A percentile compares a stretch with the other conserved stretches of the same genome.
phyloP scores from a whole-genome alignment of 2,888 invertebrate genomes.

The Macaria liturata region DNA sequence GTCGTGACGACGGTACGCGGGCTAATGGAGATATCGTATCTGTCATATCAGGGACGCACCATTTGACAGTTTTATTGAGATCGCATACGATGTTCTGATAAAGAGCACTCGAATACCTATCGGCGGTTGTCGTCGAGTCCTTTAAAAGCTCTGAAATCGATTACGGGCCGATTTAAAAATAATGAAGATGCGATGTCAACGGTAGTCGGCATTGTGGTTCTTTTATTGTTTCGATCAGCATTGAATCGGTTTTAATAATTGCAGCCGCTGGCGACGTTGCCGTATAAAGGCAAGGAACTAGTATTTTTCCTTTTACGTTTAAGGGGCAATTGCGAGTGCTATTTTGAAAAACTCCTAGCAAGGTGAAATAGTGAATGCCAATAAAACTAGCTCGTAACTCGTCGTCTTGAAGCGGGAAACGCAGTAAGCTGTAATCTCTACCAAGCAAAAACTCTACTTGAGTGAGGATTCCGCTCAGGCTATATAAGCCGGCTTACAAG shows the following conservation, averaged over 20 bases:
- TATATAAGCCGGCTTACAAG: slow-evolving; percentile 9
- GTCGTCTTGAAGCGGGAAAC: slow-evolving; percentile 53
- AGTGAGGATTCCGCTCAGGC: slow-evolving; percentile 49
- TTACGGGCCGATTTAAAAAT: slow-evolving; percentile 28
- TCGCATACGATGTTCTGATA: slow-evolving; percentile 64
- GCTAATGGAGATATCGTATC: slow-evolving; percentile 77
- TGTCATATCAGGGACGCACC: slow-evolving; percentile 70
- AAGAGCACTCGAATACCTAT: slow-evolving; percentile 45
- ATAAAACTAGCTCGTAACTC: slow-evolving; percentile 61
- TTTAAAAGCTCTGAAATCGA: slow-evolving; percentile 35
- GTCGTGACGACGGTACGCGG: slow-evolving; percentile 65
- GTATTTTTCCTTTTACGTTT: slow-evolving; percentile 47
- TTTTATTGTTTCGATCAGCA: slow-evolving; percentile 34
- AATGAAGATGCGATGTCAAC: slow-evolving; percentile 35
- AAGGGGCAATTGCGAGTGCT: slow-evolving; percentile 44
- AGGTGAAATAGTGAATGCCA: slow-evolving; percentile 49
- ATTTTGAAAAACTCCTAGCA: slow-evolving; percentile 50
- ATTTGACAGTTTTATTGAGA: slow-evolving; percentile 77
- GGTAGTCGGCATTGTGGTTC: slow-evolving; percentile 28
- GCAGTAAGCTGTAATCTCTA: slow-evolving; percentile 63
- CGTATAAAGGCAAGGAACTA: slow-evolving; percentile 46
- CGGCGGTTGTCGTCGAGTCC: slow-evolving; percentile 44
- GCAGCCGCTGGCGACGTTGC: slow-evolving; percentile 30
- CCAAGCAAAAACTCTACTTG: slow-evolving; percentile 57
- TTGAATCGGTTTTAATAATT: slow-evolving; percentile 34